A percentile compares a stretch with the other conserved stretches of the same genome.
Evolutionary conservation across 1,140 invertebrate species (phyloP).

Genomic region (Drosophila simulans): DNA sequence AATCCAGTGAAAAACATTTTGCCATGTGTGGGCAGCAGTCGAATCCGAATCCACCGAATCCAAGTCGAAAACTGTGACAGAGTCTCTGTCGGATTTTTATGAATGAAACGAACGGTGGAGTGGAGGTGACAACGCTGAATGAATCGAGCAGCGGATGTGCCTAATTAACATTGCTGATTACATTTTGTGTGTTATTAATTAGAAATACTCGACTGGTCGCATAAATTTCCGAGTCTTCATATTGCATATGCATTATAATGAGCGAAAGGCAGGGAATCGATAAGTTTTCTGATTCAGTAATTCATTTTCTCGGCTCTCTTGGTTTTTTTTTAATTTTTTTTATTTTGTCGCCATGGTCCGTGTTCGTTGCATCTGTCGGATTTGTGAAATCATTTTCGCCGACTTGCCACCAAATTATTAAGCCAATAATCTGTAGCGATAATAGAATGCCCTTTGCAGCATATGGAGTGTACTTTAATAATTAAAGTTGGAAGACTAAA

Average conservation of each 20-base stretch:
- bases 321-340: neutral
- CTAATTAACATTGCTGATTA: conserved; percentile 80
- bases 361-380: conserved; percentile 53
- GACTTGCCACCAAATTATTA: conserved; percentile 22
- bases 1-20: conserved; percentile 51
- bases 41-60: conserved; percentile 3
- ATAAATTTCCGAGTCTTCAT: conserved; percentile 25
- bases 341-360: conserved; percentile 24
- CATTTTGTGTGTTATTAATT: conserved; percentile 79
- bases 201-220: conserved; percentile 58
- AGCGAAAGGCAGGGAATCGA: conserved; percentile 51
- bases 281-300: conserved; percentile 19
- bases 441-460: conserved; percentile 5
- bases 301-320: conserved; percentile 16
- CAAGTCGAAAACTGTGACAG: conserved; percentile 30
- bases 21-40: conserved; percentile 67
- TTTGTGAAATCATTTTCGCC: conserved; percentile 56
- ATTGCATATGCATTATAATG: conserved; percentile 57
- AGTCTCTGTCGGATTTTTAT: conserved; percentile 67
- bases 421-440: conserved; percentile 4
- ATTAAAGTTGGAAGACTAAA: neutral
- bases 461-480: neutral
- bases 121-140: conserved; percentile 32
- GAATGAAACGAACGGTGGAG: conserved; percentile 56
- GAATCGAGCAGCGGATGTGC: conserved; percentile 66